These are phyloP conservation scores for Callyntrura guangdongensis DNA, from an alignment of 2,888 invertebrate genomes.

Conservation along the genomic window DNA sequence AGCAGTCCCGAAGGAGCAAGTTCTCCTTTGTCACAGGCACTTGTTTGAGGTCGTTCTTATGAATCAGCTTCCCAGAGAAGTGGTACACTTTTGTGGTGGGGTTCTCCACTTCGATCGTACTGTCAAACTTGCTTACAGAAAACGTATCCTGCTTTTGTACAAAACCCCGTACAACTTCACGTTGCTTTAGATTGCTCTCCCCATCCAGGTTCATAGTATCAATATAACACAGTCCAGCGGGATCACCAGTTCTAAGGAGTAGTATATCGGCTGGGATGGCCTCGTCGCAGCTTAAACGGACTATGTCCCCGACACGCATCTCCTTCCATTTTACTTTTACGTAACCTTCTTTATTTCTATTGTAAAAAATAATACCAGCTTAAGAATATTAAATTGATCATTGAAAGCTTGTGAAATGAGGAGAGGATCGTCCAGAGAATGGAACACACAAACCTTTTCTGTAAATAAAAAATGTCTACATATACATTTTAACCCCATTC, in stretches of 20 bases:
- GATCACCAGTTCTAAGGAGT: conserved; percentile 94
- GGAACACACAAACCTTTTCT: too few relatives aligned
- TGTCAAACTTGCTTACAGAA: conserved; percentile 88
- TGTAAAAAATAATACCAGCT: conserved; percentile 84
- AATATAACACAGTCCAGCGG: conserved; percentile 95
- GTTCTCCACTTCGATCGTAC: conserved; percentile 95
- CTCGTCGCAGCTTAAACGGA: conserved; percentile 98
- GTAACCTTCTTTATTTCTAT: conserved; percentile 93
- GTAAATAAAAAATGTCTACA: too few relatives aligned
- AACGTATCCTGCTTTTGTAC: conserved; percentile 87
- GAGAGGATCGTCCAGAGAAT: too few relatives aligned
- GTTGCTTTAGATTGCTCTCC: conserved; percentile 97
- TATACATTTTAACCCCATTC: too few relatives aligned
- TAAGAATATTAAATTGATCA: too few relatives aligned
- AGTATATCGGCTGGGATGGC: conserved; percentile 98
- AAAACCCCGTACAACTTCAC: conserved; percentile 93
- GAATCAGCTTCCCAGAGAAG: conserved; percentile 95
- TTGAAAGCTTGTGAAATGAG: too few relatives aligned
- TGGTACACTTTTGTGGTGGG: conserved; percentile 98
- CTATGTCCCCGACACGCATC: conserved; percentile 96
- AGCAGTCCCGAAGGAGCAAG: conserved; percentile 96
- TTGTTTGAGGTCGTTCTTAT: conserved; percentile 86
- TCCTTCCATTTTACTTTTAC: conserved; percentile 96
- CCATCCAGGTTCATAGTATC: conserved; percentile 99
- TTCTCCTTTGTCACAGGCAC: conserved; percentile 96